phyloP scores from a whole-genome alignment of 1,140 invertebrate genomes.

The Rhizoglyphus robini region DNA sequence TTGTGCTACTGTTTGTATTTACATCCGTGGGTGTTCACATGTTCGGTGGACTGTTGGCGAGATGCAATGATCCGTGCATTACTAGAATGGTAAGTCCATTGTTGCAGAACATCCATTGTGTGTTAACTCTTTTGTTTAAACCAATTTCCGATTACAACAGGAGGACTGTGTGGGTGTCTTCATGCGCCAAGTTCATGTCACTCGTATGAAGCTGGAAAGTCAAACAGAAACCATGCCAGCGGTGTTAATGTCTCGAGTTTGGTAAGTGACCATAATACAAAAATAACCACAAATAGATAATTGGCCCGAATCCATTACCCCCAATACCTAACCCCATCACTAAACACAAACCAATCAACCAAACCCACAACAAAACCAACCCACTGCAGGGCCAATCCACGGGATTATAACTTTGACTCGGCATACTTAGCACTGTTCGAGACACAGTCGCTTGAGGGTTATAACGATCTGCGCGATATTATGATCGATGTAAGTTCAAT shows the following conservation, averaged over 20 bases:
- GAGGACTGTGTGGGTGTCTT: conserved; percentile 90
- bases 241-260: conserved; percentile 90
- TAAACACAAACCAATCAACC: not conserved
- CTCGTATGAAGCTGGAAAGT: conserved; percentile 79
- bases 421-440: conserved; percentile 23
- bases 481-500: conserved; percentile 22
- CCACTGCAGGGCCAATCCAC: conserved; percentile 24
- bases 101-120: too few species aligned
- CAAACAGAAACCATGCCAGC: conserved; percentile 76
- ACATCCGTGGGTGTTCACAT: conserved; percentile 96
- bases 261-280: too few species aligned
- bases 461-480: conserved; percentile 23
- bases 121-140: too few species aligned
- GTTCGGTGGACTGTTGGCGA: conserved; percentile 83
- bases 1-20: conserved; percentile 97
- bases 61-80: conserved; percentile 92
- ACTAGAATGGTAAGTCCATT: conserved; percentile 38
- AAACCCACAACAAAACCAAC: too few species aligned
- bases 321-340: too few species aligned
- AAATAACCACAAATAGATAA: too few species aligned
- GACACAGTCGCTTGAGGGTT: conserved; percentile 24
- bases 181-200: conserved; percentile 84
- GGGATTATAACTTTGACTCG: conserved; percentile 24
- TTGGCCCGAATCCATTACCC: too few species aligned
- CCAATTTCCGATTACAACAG: too few species aligned